Evolutionary conservation across 2,797 vertebrate genomes (phyloP).

Genomic region (Argyrosomus regius): DNA sequence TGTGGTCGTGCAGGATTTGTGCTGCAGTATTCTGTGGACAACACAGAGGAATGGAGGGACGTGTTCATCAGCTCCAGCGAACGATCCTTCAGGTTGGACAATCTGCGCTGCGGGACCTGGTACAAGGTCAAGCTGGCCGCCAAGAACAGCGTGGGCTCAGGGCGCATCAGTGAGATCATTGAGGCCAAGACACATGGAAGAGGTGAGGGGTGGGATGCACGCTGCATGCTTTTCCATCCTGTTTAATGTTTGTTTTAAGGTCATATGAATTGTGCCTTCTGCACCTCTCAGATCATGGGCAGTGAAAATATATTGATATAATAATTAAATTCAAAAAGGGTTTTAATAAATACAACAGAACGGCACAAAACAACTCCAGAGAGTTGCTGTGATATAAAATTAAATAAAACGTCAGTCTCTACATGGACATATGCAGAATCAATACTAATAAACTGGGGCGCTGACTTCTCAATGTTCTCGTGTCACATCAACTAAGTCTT

Average conservation of each 20-base stretch:
- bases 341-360: not conserved
- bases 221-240: not conserved
- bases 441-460: not conserved
- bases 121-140: conserved; percentile 99
- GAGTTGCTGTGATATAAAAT: too few species aligned
- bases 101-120: conserved; percentile 98
- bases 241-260: not conserved
- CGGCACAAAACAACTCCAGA: not conserved
- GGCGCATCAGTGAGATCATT: conserved; percentile 98
- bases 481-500: not conserved
- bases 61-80: conserved; percentile 98
- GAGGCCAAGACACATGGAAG: conserved; percentile 98
- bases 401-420: not conserved
- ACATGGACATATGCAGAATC: not conserved
- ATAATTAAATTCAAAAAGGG: not conserved
- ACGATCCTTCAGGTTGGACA: conserved; percentile 97
- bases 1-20: conserved; percentile 90
- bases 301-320: not conserved
- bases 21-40: conserved; percentile 98
- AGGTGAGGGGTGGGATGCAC: conserved; percentile 81
- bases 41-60: conserved; percentile 98
- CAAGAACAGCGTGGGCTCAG: conserved; percentile 98
- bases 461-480: not conserved
- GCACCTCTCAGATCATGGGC: not conserved
- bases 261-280: not conserved